A percentile compares a stretch with the other conserved stretches of the same genome.
phyloP scores from a whole-genome alignment of 2,113 vertebrate genomes.

The Gymnogyps californianus region DNA sequence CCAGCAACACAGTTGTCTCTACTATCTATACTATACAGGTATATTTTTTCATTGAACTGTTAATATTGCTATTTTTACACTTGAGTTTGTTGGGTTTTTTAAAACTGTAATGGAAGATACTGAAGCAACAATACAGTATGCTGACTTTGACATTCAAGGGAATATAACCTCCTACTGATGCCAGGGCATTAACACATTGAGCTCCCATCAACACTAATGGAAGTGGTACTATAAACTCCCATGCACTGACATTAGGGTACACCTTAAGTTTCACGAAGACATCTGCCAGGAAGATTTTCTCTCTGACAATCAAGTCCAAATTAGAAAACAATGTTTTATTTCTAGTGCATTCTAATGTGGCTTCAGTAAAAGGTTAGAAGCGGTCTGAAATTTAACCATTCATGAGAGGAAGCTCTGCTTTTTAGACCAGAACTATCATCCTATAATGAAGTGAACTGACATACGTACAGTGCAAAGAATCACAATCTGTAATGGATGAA shows the following conservation, averaged over 20 bases:
- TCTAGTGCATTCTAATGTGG: constrained; percentile 9
- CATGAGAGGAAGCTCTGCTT: neutral
- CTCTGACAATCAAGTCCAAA: neutral
- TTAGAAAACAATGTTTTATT: neutral
- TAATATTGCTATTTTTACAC: constrained; percentile 57
- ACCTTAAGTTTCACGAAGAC: neutral
- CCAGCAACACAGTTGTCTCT: constrained; percentile 25
- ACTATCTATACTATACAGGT: constrained; percentile 41
- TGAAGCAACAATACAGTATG: neutral
- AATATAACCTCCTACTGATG: neutral
- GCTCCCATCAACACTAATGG: neutral
- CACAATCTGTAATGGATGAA: neutral
- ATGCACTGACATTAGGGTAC: neutral
- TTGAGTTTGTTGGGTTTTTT: neutral
- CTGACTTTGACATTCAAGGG: neutral
- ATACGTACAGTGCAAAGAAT: neutral
- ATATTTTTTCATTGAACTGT: constrained; percentile 32
- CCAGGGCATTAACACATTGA: neutral
- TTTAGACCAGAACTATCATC: neutral
- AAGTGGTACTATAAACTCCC: neutral
- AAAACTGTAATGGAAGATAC: neutral
- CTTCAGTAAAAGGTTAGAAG: constrained; percentile 30
- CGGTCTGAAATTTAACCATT: neutral
- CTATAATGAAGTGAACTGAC: neutral
- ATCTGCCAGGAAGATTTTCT: neutral